Evolutionary conservation across 2,888 invertebrate genomes (phyloP).

Genomic region (Chrysolina americana): DNA sequence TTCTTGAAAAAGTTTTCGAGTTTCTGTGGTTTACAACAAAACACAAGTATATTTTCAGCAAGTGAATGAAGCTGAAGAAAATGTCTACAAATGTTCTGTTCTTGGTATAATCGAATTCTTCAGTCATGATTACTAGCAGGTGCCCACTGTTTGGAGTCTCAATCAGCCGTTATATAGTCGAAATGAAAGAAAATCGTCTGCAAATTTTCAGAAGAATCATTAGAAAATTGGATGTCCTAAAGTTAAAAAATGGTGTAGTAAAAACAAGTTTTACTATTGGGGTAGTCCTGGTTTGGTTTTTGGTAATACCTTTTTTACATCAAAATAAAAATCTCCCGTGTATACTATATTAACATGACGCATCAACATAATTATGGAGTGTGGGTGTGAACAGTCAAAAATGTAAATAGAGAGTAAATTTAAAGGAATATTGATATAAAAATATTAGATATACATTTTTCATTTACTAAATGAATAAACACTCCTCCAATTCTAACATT

Average conservation of each 20-base stretch:
- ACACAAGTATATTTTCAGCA: slow-evolving; percentile 15
- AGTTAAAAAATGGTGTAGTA: background rate
- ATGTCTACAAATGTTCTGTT: background rate
- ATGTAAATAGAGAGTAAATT: too few species aligned
- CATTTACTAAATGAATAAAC: too few species aligned
- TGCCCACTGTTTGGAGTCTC: slow-evolving; percentile 5
- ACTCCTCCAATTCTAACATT: too few species aligned
- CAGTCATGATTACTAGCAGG: background rate
- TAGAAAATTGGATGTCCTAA: slow-evolving; percentile 10
- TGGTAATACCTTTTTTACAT: slow-evolving; percentile 4
- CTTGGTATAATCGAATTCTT: slow-evolving; percentile 11
- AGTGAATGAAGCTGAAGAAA: slow-evolving; percentile 2
- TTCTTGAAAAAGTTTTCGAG: background rate
- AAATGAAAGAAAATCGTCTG: background rate
- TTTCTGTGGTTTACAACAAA: background rate
- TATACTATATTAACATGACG: too few species aligned
- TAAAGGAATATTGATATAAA: too few species aligned
- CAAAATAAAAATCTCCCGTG: too few species aligned
- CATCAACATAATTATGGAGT: too few species aligned
- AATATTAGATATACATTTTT: too few species aligned
- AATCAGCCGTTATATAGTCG: background rate
- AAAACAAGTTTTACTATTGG: background rate
- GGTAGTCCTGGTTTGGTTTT: slow-evolving; percentile 6
- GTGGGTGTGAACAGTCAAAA: too few species aligned
- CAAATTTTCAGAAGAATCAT: slow-evolving; percentile 1